These are phyloP conservation scores for Ormyrus labotus DNA, from an alignment of 2,888 invertebrate species.

Conservation along the genomic window DNA sequence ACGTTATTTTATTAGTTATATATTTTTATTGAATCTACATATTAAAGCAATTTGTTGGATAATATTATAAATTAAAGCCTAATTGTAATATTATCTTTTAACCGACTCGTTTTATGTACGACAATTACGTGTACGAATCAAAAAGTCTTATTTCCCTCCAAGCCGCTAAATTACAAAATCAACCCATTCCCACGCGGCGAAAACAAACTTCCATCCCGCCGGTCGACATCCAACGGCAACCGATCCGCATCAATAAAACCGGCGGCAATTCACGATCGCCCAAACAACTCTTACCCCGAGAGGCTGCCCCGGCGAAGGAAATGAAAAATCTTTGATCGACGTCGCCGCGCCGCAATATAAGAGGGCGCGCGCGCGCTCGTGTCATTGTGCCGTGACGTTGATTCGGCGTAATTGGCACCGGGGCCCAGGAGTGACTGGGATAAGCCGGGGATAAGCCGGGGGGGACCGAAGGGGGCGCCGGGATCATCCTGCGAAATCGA, in stretches of 20 bases:
- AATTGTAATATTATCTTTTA: too few species aligned
- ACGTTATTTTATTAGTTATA: too few species aligned
- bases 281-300: background rate
- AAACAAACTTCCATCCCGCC: too few species aligned
- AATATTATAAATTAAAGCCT: too few species aligned
- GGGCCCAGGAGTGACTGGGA: conserved; percentile 75
- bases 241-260: background rate
- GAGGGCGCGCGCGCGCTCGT: conserved; percentile 30
- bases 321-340: conserved; percentile 43
- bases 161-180: too few species aligned
- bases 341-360: conserved; percentile 1
- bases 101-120: too few species aligned
- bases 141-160: too few species aligned
- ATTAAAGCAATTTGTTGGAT: too few species aligned
- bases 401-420: conserved; percentile 75
- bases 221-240: background rate
- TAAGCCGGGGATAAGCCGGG: conserved; percentile 74
- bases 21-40: too few species aligned
- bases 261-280: background rate
- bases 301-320: conserved; percentile 5
- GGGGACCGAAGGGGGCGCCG: conserved; percentile 55
- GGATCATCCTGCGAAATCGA: conserved; percentile 36
- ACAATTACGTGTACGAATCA: too few species aligned
- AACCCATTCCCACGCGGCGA: too few species aligned
- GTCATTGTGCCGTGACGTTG: conserved; percentile 72